Evolutionary conservation across 2,797 vertebrate genomes (phyloP).

Genomic region (Bucorvus abyssinicus): DNA sequence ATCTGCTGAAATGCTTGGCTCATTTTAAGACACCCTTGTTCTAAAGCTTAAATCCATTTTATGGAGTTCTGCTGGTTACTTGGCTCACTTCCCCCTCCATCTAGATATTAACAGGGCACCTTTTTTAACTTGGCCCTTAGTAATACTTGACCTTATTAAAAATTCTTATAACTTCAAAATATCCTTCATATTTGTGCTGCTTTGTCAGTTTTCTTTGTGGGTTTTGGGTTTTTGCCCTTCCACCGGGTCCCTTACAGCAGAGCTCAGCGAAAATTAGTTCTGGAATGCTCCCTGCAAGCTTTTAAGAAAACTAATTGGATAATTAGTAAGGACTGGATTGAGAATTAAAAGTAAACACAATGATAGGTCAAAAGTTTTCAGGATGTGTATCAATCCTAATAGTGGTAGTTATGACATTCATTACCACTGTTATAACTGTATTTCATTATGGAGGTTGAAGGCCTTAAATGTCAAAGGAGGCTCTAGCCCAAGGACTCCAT

Average conservation of each 20-base stretch:
- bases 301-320: background rate
- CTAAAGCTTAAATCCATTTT: background rate
- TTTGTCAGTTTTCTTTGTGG: background rate
- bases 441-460: background rate
- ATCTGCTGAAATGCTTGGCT: constrained; percentile 71
- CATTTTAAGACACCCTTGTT: background rate
- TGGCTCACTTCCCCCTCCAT: background rate
- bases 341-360: background rate
- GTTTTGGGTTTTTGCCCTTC: background rate
- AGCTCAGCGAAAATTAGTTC: background rate
- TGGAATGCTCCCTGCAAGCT: background rate
- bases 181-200: background rate
- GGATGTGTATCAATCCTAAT: background rate
- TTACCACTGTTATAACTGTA: background rate
- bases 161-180: background rate
- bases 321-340: background rate
- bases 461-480: background rate
- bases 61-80: background rate
- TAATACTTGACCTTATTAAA: background rate
- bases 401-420: background rate
- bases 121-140: background rate
- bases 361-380: background rate
- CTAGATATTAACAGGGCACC: background rate
- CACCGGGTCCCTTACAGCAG: background rate
- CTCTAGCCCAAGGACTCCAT: background rate